Base-by-base conservation (phyloP, 2,888 invertebrate species). In the Argyresthia albistria region DNA sequence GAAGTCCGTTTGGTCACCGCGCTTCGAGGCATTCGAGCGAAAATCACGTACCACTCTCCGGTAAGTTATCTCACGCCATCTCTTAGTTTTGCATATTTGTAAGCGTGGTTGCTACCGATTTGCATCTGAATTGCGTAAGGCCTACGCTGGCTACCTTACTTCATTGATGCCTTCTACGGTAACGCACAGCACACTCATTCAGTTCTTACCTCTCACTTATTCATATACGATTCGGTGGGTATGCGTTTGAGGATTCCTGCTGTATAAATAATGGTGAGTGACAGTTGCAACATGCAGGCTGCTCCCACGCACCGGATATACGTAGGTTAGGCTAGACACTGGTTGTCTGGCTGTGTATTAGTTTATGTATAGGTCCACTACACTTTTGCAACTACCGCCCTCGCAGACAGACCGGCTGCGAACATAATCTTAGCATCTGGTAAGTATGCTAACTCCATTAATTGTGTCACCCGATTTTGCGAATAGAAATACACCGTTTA, bases 1-100 rank as follows among this genome's bases (percentile, higher is more conserved):
- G 94, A 57, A 95, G 92, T 75, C 93, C 95, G n/a, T 93, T 95
- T 66, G 90, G 90, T 1, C 89, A 89, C 56, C 82, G 90, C 58
- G 69, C 77, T 53, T 69, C 70, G 46, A 74, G 86, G 59, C 69
- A 88, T 73, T 89, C 75, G 67, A 87, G 88, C 65, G 90, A 90
- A 58, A 91, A 90, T 69, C 91, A 91, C 67, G 90, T 91, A 55
- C 91, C 92, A 43, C 82, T 93, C 66, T 93, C 93, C 67, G 93
- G 93, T 93, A 82, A 90, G 83, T 67, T 61, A 25, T 25, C 25
- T 25, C 25, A 25, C 25, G 25, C 6, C 48, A 35, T 35, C 8
- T 56, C 51, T 54, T 50, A 54, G 53, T 67, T 73, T 70, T 66
- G 62, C 71, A 73, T 72, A 73, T 62, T 64, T 64, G 69, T 67